Conservation (phyloP, 2,797 vertebrate genomes). For the Notoglanidium macrostoma region DNA sequence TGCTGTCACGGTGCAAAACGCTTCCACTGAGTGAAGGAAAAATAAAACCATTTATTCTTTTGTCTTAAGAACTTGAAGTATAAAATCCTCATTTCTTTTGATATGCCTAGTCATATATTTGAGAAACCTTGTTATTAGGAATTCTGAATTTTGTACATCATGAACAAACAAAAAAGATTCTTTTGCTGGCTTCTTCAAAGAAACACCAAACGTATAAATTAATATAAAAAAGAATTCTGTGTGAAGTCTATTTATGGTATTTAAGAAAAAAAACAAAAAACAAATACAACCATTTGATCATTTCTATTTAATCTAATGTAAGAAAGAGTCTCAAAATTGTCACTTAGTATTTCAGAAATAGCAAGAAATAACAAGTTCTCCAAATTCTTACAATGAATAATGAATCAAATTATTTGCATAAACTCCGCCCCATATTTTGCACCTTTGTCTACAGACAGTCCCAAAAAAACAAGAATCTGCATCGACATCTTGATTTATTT, state of each 20-base stretch:
- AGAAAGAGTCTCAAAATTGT: not conserved
- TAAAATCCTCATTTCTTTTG: not conserved
- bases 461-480: not conserved
- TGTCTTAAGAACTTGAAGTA: not conserved
- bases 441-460: not conserved
- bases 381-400: not conserved
- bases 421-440: not conserved
- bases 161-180: not conserved
- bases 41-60: not conserved
- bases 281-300: not conserved
- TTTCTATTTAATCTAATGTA: not conserved
- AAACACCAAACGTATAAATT: not conserved
- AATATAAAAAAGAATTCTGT: not conserved
- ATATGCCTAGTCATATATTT: not conserved
- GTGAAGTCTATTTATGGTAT: not conserved
- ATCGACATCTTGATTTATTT: not conserved
- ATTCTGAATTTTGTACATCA: not conserved
- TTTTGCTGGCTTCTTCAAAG: not conserved
- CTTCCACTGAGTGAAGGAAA: not conserved
- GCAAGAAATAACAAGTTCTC: not conserved
- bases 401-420: not conserved
- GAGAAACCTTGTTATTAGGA: not conserved
- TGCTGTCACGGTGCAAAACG: not conserved
- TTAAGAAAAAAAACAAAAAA: not conserved
- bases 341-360: not conserved